Evolutionary conservation across 1,140 invertebrate species (phyloP).

Genomic region (Diprion similis): DNA sequence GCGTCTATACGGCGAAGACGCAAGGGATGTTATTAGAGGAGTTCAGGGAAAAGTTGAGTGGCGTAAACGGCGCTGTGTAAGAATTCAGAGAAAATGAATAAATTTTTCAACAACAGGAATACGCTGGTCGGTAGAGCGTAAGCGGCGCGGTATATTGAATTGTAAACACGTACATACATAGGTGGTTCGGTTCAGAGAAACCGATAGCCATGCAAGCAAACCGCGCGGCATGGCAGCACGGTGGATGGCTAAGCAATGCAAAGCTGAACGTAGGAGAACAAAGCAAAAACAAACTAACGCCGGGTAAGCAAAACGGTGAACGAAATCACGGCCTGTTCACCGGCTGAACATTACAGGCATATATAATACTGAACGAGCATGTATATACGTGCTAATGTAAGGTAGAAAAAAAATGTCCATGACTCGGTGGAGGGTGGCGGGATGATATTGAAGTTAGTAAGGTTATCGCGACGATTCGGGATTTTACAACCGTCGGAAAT

Average conservation of each 20-base stretch:
- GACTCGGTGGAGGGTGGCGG: no score
- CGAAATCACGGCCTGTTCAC: no score
- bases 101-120: neutral
- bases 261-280: neutral
- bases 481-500: no score
- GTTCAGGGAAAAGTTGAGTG: neutral
- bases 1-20: neutral
- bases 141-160: neutral
- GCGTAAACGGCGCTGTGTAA: neutral
- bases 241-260: neutral
- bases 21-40: neutral
- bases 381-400: no score
- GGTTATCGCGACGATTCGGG: no score
- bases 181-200: neutral
- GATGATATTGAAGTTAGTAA: no score
- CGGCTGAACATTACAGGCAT: no score
- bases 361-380: no score
- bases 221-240: neutral
- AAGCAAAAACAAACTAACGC: no score
- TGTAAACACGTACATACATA: neutral
- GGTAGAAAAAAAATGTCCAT: no score
- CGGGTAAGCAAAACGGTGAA: no score
- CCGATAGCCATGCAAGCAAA: neutral
- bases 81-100: neutral
- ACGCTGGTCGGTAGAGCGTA: neutral